Evolutionary conservation across 2,113 vertebrate species (phyloP).

Genomic region (Gambusia affinis): DNA sequence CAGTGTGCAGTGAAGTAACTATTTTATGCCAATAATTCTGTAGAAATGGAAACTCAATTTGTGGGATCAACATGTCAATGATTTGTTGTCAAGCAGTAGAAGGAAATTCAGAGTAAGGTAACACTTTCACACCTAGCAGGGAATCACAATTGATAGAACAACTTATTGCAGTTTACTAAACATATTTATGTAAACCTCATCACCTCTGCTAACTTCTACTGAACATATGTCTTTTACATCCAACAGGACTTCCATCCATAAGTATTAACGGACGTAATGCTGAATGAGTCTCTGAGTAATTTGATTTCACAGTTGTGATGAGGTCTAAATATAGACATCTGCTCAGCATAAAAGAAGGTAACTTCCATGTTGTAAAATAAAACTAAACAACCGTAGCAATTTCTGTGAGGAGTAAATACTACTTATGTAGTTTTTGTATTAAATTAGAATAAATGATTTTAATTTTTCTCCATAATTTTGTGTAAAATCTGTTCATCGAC

Average conservation of each 20-base stretch:
- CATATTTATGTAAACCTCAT: not conserved
- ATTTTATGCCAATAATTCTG: not conserved
- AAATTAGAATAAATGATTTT: not conserved
- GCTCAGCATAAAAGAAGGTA: not conserved
- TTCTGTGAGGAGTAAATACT: not conserved
- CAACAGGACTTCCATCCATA: slow-evolving; percentile 1
- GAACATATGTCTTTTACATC: not conserved
- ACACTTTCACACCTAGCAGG: too few species aligned
- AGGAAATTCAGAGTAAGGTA: not conserved
- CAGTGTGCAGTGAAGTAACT: not conserved
- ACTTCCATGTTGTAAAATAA: slow-evolving; percentile 8
- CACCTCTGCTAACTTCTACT: not conserved
- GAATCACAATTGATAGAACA: too few species aligned
- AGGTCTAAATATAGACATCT: not conserved
- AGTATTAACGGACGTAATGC: not conserved
- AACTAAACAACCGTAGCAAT: not conserved
- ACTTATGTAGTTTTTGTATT: not conserved
- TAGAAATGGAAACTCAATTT: not conserved
- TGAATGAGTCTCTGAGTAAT: not conserved
- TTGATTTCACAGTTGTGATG: slow-evolving; percentile 1
- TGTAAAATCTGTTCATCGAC: not conserved
- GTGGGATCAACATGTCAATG: not conserved
- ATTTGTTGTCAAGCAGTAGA: not conserved
- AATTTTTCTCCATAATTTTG: not conserved
- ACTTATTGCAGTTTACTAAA: not conserved